Base-by-base conservation (phyloP, 2,888 invertebrate species). In the Microplitis deprimator region DNA sequence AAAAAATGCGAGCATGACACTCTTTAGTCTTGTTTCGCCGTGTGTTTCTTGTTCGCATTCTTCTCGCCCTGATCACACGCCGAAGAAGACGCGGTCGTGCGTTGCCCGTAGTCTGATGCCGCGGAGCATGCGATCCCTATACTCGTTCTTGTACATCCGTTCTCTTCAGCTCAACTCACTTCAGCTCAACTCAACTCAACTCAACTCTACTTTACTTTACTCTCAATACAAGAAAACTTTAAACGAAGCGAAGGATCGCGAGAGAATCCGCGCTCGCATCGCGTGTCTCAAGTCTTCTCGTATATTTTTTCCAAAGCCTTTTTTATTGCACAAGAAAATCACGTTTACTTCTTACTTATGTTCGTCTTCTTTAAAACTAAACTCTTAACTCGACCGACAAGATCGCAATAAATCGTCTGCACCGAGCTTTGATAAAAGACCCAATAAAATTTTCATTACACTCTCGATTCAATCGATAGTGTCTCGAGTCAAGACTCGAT, bases 31-130 rank as follows among this genome's bases (percentile, higher is more conserved):
- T 10, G 38, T 38, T 69, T 64, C 64, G 7, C 10, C 38, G 40
- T 73, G 38, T 50, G n/a, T 68, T 77, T 79, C 74, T 79, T 79
- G 69, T 62, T 40, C 65, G 72, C 73, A 75, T 77, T 79, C 77
- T 72, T 13, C 17, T 67, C 59, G 72, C 76, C 65, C 71, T 76
- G 72, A 78, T 68, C 74, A 65, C 73, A 62, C 62, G 62, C 20
- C 65, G 29, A 20, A 10, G 29, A 20, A 10, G 68, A 68, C 16
- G 39, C 16, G 7, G 40, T 68, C 41, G 68, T 13, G 41, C 17
- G 29, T 68, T n/a, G 41, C 41, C 50, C 38, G 38, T 67, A 13
- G 67, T 67, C 17, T 62, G 62, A 6, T 17, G 17, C 20, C 5
- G 38, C 2, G 16, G 38, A 13, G 13, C 29, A 29, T 29, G 29